Conservation (phyloP, 2,113 vertebrate genomes). For the Pongo abelii region DNA sequence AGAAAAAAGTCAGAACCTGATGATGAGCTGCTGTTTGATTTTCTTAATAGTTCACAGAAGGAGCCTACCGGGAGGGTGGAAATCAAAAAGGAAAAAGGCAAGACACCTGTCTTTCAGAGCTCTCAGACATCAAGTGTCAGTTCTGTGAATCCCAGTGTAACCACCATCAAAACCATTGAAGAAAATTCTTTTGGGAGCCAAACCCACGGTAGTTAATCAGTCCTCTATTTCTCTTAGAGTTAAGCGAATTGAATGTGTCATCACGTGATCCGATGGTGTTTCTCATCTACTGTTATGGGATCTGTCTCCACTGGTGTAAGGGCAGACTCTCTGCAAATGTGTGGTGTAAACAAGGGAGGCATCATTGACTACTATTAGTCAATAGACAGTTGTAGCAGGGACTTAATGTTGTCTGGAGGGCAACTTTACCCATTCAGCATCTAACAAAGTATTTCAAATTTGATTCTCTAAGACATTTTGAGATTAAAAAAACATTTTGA, state of each 20-base stretch:
- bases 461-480: background rate
- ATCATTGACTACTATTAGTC: background rate
- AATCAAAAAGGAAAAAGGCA: constrained; percentile 87
- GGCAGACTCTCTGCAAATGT: background rate
- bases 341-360: background rate
- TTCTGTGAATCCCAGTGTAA: constrained; percentile 85
- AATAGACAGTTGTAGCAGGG: background rate
- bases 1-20: constrained; percentile 93
- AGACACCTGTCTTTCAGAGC: constrained; percentile 82
- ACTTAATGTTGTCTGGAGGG: background rate
- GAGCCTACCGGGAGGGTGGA: constrained; percentile 88
- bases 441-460: background rate
- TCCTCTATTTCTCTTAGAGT: background rate
- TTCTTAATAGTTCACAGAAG: constrained; percentile 96
- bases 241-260: background rate
- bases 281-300: background rate
- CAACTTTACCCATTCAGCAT: background rate
- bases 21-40: constrained; percentile 97
- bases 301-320: background rate
- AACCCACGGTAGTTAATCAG: constrained; percentile 87
- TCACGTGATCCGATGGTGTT: background rate
- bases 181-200: constrained; percentile 87
- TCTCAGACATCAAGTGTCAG: constrained; percentile 89
- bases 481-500: background rate
- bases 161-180: constrained; percentile 87